Base-by-base conservation (phyloP, 2,113 vertebrate species). In the Condylura cristata region DNA sequence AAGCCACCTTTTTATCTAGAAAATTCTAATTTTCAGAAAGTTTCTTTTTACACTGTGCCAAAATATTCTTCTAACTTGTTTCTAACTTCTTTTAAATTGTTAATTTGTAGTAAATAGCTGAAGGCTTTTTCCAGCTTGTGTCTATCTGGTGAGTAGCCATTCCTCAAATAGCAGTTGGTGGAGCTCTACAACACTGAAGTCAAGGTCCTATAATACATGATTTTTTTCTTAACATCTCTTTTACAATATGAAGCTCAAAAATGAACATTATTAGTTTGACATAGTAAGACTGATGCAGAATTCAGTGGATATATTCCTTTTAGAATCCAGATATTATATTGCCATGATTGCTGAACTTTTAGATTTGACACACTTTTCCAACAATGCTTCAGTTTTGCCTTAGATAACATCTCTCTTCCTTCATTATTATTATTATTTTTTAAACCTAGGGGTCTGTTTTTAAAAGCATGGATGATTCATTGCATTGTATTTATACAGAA, bases 21-120 rank as follows among this genome's bases (percentile, higher is more conserved):
- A 79, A 75, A 44, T 66, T 76, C 20, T 90, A 65, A 68, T 71
- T 92, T 93, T 85, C 8, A 24, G 28, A 78, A 81, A 34, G 4
- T 89, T 95, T 91, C 61, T 72, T 85, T 37, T 89, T 89, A 79
- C 8, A 12, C 26, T 75, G 18, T 70, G 71, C n/a, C 74, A 71
- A 91, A 68, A 94, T 63, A 68, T 88, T 56, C 70, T 88, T 71
- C 41, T 86, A 80, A 81, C 86, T 41, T 89, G n/a, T 61, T 61
- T 61, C 60, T 61, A 61, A 61, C 32, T n/a, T 65, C 63, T n/a
- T 65, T n/a, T 32, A 65, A 65, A 13, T n/a, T 44, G 20, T 41
- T 71, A 71, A 71, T 44, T n/a, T 65, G 20, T 18, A 44, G 39
- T 41, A 82, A 37, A 53, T 78, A 53, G 46, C 3, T 65, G 70